Evolutionary conservation across 2,888 invertebrate genomes (phyloP), one percentile per base, ranked within the genome.

Genomic region (Tetragonula carbonaria): DNA sequence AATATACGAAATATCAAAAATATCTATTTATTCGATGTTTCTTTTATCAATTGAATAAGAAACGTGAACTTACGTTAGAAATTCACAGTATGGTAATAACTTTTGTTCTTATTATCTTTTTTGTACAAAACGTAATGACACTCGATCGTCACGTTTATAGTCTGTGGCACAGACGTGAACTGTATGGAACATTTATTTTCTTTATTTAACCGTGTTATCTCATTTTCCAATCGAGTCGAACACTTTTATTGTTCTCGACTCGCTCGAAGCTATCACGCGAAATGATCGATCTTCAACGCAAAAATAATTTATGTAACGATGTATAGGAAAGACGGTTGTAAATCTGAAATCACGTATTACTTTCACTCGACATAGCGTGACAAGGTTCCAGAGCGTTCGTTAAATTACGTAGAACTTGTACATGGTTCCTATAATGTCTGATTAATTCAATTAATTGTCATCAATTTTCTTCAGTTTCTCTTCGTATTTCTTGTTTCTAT

Each of bases 271-370:
- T 45, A 66, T 45, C 38, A 3, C 33, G n/a, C 13, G 21, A 66
- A n/a, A 45, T 21, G 38, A 53, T 68, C 23, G 28, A 11, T 51
- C 51, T 18, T 68, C 28, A 18, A 51, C 11, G 28, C n/a, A 68
- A 68, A 68, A 28, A 5, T 68, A 68, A 23, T 68, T 59, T 59
- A 59, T 59, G n/a, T 59, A 59, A 59, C 14, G 57, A 5, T 45
- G 45, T 45, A 45, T 59, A 59, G 57, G 14, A n/a, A n/a, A 59
- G n/a, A 2, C 5, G n/a, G 45, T n/a, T 67, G 16, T 5, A 45
- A 67, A 38, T 23, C n/a, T 45, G 45, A 67, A 50, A 67, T 38
- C n/a, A 23, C n/a, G 23, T 45, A 45, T 23, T 67, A 45, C 45
- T 67, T 67, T 45, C 57, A 59, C 57, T 38, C 0, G 18, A 13